Conservation (phyloP, 2,888 invertebrate species). For the Pegoplata infirma region DNA sequence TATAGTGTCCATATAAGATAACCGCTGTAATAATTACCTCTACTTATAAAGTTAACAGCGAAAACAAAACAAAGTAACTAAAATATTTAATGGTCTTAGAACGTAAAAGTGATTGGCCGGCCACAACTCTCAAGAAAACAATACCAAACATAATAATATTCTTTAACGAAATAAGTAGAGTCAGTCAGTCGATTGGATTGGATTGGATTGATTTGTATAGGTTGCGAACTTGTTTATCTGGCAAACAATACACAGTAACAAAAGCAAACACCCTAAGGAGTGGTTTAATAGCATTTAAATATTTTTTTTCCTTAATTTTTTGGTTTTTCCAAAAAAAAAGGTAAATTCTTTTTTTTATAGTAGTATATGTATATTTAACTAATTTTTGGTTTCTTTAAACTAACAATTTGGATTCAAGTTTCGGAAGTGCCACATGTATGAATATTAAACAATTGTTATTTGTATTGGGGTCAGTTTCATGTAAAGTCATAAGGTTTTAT, state of each 20-base stretch:
- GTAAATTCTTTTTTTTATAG: too few relatives aligned
- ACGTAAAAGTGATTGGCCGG: conserved; percentile 45
- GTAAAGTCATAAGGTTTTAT: conserved; percentile 26
- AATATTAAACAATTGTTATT: not conserved
- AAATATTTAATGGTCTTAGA: conserved; percentile 34
- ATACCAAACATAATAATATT: not conserved
- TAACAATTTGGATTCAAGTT: not conserved
- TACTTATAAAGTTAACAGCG: not conserved
- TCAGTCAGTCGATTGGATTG: conserved; percentile 1
- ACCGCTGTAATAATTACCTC: conserved; percentile 9
- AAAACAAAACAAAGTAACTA: not conserved
- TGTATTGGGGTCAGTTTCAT: conserved; percentile 16
- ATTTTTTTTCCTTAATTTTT: not conserved
- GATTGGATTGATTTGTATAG: conserved; percentile 34
- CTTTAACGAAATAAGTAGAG: conserved; percentile 14
- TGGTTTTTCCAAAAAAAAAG: too few relatives aligned
- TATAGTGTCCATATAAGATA: not conserved
- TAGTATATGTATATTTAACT: too few relatives aligned
- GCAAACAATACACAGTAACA: conserved; percentile 28
- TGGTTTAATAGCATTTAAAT: too few relatives aligned
- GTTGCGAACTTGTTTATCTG: conserved; percentile 32
- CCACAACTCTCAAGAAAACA: not conserved
- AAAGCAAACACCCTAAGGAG: conserved; percentile 53
- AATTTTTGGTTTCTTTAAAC: too few relatives aligned
- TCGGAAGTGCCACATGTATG: conserved; percentile 43